Base-by-base conservation (phyloP, 30 jellyfish, hydroid and myxozoan species). In the Aurelia sp. region DNA sequence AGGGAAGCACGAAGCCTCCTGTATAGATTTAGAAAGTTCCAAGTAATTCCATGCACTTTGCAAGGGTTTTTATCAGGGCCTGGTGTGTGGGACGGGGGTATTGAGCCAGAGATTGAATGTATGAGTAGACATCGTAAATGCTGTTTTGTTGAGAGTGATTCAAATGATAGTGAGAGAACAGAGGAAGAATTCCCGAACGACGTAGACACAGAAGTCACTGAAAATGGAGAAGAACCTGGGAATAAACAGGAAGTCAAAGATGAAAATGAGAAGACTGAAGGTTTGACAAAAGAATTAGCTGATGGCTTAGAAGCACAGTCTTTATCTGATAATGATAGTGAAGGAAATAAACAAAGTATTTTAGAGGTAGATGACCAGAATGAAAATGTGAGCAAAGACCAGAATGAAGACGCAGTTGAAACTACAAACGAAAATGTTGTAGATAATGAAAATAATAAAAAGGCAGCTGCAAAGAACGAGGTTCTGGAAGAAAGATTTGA, bases 11-110 rank as follows among this genome's bases (percentile, higher is more conserved):
- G 98, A 4, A 52, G 82, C 72, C 74, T 93, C 18, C 88, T 93
- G 65, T 84, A 86, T 68, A 78, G 88, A 67, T 88, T 93, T 47
- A 89, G 98, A 8, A 95, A 65, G 68, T 61, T 93, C 35, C 90
- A 82, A 33, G 91, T 76, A 3, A 93, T 93, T 35, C 98, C 98
- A 47, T 93, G 98, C 82, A 87, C 97, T 7, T 80, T 93, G 68
- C 85, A 73, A 51, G 98, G 97, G 4, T 84, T 93, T 22, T 67
- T 93, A 17, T 81, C 93, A 12, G 96, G 90, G 13, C 90, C 87
- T 33, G 98, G 97, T 24, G 97, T 78, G 7, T 93, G 98, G 98
- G 98, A 93, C 72, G 98, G 98, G 13, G 98, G 98, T 5, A 93
- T 93, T 55, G 91, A 68, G 57, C 98, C 98, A n/a, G 97, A 88